Evolutionary conservation across 2,797 vertebrate species (phyloP), one percentile per base, ranked within the genome.

Genomic region (Chloroceryle inda): DNA sequence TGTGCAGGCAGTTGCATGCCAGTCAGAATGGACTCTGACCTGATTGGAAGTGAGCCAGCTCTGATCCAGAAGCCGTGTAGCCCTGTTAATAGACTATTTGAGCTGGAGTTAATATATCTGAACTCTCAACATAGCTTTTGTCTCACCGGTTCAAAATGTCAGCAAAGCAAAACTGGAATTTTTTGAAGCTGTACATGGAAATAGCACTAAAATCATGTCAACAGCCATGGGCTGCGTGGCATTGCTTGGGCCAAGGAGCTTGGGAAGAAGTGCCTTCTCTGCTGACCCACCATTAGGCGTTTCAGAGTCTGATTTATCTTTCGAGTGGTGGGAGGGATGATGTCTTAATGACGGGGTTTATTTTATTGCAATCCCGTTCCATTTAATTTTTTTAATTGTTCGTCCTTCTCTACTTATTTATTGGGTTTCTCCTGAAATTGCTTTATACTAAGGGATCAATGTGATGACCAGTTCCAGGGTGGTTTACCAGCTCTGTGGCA

Each of bases 1-100:
- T 61, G 31, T 56, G 27, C 38, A 33, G 72, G 33, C 74, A 37
- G 62, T 86, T 75, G 21, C 14, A 10, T 72, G 38, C 59, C n/a
- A 44, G 40, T 94, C 69, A 69, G 82, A 52, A 29, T 85, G 87
- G 64, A 85, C 89, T 45, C 26, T 95, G 82, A 67, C 64, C 63
- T 89, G 78, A 42, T 15, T 89, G 64, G 78, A 87, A 76, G 22
- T 29, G 71, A 92, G 44, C 89, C 87, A 94, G 58, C 63, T 80
- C 35, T 71, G 92, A 67, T 74, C 75, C 75, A 87, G 81, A 75
- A 94, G 71, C 67, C 17, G 3, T 49, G 21, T 31, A 55, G 50
- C 18, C 64, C 27, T 74, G 44, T 74, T 85, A 69, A 63, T 77
- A 15, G 1, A 61, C 64, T 59, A 26, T 71, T 71, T 71, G 75